These are phyloP conservation scores for Xestia sexstrigata DNA, from an alignment of 2,888 invertebrate genomes.

Conservation along the genomic window DNA sequence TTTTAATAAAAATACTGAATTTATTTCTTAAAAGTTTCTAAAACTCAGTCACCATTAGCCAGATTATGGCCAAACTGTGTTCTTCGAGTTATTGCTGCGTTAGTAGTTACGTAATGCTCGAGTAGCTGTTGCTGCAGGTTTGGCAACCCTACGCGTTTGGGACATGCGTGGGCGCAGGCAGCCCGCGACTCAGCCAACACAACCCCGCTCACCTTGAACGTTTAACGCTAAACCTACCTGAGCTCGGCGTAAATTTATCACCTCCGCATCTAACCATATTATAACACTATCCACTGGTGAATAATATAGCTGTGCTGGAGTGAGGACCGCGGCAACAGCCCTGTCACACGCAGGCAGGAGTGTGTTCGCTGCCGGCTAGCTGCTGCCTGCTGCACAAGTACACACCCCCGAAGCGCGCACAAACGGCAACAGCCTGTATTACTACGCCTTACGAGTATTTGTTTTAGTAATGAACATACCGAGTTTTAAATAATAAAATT, in stretches of 20 bases:
- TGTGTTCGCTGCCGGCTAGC: not conserved
- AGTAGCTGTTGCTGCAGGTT: constrained; percentile 31
- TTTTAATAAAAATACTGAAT: constrained; percentile 50
- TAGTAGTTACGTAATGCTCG: constrained; percentile 29
- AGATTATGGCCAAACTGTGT: not conserved
- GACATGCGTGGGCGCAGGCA: constrained; percentile 84
- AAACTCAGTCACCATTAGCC: constrained; percentile 13
- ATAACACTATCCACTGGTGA: constrained; percentile 35
- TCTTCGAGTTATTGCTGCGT: constrained; percentile 13
- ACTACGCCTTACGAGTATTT: constrained; percentile 89
- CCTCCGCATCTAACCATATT: constrained; percentile 66
- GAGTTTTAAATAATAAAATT: constrained; percentile 90
- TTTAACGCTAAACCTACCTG: constrained; percentile 78
- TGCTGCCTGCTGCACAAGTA: not conserved
- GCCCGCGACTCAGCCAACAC: constrained; percentile 73
- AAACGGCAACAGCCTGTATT: constrained; percentile 86
- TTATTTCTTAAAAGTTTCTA: no score
- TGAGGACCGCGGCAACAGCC: not conserved
- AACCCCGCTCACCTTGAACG: constrained; percentile 86
- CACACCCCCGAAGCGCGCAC: constrained; percentile 25
- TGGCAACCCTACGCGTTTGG: constrained; percentile 76
- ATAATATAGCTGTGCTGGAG: constrained; percentile 1
- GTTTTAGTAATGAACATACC: constrained; percentile 91
- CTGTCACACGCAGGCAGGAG: not conserved
- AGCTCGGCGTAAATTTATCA: constrained; percentile 74